These are phyloP conservation scores for Neopelma chrysocephalum DNA, from an alignment of 2,797 vertebrate genomes.

Conservation along the genomic window DNA sequence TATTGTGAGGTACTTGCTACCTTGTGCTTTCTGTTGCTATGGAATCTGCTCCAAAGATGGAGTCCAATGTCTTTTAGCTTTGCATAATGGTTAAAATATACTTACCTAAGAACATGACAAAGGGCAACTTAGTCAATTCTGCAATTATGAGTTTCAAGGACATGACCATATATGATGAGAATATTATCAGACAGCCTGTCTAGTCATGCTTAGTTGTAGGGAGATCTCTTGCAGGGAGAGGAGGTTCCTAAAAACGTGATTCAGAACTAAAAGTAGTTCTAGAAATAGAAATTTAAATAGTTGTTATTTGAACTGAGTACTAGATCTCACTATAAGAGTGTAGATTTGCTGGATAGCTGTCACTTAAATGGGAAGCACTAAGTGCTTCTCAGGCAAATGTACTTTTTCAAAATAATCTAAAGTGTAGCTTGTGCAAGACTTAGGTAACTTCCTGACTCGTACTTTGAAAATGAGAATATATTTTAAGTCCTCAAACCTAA, in stretches of 20 bases:
- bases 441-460: not conserved
- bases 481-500: not conserved
- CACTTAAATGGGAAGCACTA: not conserved
- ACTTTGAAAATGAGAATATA: not conserved
- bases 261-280: not conserved
- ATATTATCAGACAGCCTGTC: not conserved
- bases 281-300: not conserved
- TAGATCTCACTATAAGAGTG: not conserved
- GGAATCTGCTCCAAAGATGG: not conserved
- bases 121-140: not conserved
- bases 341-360: not conserved
- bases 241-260: not conserved
- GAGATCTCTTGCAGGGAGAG: not conserved
- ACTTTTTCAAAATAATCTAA: not conserved
- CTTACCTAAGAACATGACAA: not conserved
- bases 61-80: not conserved
- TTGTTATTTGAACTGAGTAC: not conserved
- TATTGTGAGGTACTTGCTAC: not conserved
- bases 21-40: not conserved
- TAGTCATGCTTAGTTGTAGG: not conserved
- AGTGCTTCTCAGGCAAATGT: not conserved
- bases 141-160: not conserved
- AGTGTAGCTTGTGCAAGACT: not conserved
- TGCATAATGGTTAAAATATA: not conserved
- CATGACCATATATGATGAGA: not conserved